Conservation (phyloP, 2,888 invertebrate genomes). For the Melanostoma mellinum region DNA sequence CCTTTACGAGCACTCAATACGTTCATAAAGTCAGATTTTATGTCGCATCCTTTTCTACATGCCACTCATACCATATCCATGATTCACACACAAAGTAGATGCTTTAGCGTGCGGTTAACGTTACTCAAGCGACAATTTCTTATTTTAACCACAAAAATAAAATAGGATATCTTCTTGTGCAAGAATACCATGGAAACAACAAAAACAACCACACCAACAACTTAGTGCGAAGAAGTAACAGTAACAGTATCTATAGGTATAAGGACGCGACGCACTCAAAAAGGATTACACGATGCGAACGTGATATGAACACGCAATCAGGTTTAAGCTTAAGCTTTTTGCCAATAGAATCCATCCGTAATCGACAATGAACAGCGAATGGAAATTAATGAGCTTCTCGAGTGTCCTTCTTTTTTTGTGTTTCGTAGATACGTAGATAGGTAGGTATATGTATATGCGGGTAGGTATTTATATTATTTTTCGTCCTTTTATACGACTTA, state of each 20-base stretch:
- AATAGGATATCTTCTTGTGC: slow-evolving; percentile 24
- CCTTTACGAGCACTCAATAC: slow-evolving; percentile 71
- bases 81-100: slow-evolving; percentile 20
- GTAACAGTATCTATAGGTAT: slow-evolving; percentile 2
- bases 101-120: slow-evolving; percentile 33
- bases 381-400: slow-evolving; percentile 71
- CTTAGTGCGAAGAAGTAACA: background rate
- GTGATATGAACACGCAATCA: slow-evolving; percentile 69
- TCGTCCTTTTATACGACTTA: slow-evolving; percentile 29
- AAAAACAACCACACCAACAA: background rate
- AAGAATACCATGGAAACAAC: slow-evolving; percentile 25
- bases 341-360: slow-evolving; percentile 13
- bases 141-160: slow-evolving; percentile 67
- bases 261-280: slow-evolving; percentile 53
- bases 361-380: slow-evolving; percentile 51
- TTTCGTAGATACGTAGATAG: slow-evolving; percentile 29
- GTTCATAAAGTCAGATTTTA: slow-evolving; percentile 71
- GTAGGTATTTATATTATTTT: slow-evolving; percentile 31
- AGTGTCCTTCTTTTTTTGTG: slow-evolving; percentile 52
- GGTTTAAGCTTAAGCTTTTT: slow-evolving; percentile 42
- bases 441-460: slow-evolving; percentile 6
- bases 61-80: background rate
- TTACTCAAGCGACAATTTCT: slow-evolving; percentile 66
- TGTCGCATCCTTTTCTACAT: slow-evolving; percentile 46
- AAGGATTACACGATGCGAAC: slow-evolving; percentile 68